These are phyloP conservation scores for Phylloscopus trochiloides DNA, from an alignment of 2,113 vertebrate genomes.

Conservation along the genomic window DNA sequence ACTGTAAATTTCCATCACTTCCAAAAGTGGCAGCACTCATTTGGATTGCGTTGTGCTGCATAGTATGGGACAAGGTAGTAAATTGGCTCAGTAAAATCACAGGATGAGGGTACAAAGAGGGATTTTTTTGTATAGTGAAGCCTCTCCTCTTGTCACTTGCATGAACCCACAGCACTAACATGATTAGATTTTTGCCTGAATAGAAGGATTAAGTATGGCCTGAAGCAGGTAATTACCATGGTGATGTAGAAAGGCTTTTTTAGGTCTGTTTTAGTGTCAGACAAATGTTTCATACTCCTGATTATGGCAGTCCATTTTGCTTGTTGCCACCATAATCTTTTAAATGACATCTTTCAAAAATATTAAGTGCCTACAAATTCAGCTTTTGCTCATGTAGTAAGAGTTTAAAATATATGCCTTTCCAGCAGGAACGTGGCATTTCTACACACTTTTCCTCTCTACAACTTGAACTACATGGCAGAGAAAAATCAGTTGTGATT, in stretches of 20 bases:
- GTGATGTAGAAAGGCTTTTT: not conserved
- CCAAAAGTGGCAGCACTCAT: not conserved
- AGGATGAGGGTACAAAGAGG: not conserved
- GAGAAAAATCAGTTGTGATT: not conserved
- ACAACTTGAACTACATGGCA: not conserved
- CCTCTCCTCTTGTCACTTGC: not conserved
- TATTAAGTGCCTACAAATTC: not conserved
- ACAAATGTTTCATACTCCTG: not conserved
- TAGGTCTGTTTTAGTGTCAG: not conserved
- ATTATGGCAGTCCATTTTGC: not conserved
- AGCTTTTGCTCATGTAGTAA: not conserved
- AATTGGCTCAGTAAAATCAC: not conserved
- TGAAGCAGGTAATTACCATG: slow-evolving; percentile 24
- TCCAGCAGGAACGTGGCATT: not conserved
- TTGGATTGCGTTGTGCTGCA: not conserved
- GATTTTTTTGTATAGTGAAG: not conserved
- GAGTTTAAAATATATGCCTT: not conserved
- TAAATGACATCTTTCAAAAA: not conserved
- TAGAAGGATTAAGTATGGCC: not conserved
- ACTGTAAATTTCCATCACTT: not conserved
- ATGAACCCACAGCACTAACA: not conserved
- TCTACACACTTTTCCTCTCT: not conserved
- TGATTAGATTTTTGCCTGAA: not conserved
- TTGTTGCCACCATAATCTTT: not conserved
- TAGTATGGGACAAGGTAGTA: not conserved